Evolutionary conservation across 2,797 vertebrate genomes (phyloP), one percentile per base, ranked within the genome.

Genomic region (Buphagus erythrorhynchus): DNA sequence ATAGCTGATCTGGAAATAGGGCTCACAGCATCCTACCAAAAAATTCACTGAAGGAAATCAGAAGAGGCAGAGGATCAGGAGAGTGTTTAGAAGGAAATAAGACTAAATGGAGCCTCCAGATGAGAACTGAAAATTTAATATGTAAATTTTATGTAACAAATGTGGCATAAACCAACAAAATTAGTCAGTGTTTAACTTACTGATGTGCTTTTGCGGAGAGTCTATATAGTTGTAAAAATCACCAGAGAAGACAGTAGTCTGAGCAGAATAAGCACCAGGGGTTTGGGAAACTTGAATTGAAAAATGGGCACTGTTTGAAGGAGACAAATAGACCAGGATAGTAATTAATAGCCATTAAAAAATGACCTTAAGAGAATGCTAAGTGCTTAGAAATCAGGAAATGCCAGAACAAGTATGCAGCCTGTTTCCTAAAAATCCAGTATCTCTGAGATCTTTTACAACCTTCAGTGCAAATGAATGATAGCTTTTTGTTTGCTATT

Each of bases 311-410:
- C 51, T 54, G 33, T 76, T 83, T 71, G 73, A 63, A 80, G 73
- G 89, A 92, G 69, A 71, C 51, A 88, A 75, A 79, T 33, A 89
- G 55, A 45, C 40, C 33, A 62, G 33, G 13, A 0, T 28, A 29
- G 74, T 62, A 89, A 92, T 63, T 93, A 91, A 91, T 75, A 91
- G 63, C 86, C 86, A 67, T 88, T 73, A 5, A n/a, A 43, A 93
- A 83, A 36, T 83, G 57, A 74, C 95, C 65, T 77, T 90, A 96
- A 74, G 57, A 90, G 77, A 94, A 88, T 72, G 63, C 28, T 76
- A 73, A 94, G 87, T 94, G 78, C 87, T 87, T 93, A 65, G 48
- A 90, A 93, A 85, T 73, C 86, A 92, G 95, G 84, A 97, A 95
- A 89, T 94, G 59, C 88, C 80, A 72, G 58, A 78, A 84, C 36